Percentiles rank a stretch among this genome's conserved stretches.
Evolutionary conservation across 1,140 invertebrate species (phyloP).

Genomic region (Drosophila kepulauana): DNA sequence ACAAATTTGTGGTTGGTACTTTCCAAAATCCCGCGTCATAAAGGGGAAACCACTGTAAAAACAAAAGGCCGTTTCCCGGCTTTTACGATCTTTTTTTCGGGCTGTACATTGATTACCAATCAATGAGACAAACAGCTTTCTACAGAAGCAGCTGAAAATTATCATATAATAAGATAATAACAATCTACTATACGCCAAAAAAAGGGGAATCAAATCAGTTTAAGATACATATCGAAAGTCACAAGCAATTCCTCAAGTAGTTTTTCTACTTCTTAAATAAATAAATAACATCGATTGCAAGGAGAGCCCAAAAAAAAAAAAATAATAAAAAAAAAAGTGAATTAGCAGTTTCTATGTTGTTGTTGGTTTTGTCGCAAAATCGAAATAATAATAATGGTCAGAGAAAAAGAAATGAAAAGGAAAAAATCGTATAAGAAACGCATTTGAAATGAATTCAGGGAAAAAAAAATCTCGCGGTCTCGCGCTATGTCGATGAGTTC

Average conservation of each 20-base stretch:
- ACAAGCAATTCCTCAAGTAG: conserved; percentile 13
- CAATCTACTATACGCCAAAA: background rate
- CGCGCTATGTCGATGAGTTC: background rate
- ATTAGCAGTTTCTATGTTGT: conserved; percentile 56
- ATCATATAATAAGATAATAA: conserved; percentile 7
- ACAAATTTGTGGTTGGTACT: conserved; percentile 12
- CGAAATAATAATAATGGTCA: conserved; percentile 16
- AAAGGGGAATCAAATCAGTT: conserved; percentile 3
- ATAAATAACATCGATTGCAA: conserved; percentile 12
- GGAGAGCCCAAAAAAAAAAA: background rate
- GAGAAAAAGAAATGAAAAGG: conserved; percentile 39
- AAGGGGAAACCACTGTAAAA: conserved; percentile 9
- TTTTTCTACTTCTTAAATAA: conserved; percentile 34
- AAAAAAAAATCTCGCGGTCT: conserved; percentile 8
- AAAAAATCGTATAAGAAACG: conserved; percentile 43
- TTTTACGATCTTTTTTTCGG: background rate
- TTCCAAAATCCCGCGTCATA: conserved; percentile 10
- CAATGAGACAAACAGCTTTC: conserved; percentile 8
- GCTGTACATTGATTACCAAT: conserved; percentile 2
- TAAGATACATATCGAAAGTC: conserved; percentile 18
- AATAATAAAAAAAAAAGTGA: conserved; percentile 35
- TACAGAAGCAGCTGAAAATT: conserved; percentile 6
- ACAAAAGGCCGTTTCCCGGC: conserved; percentile 3
- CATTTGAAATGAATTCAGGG: conserved; percentile 64
- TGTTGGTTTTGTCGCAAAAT: conserved; percentile 20